Evolutionary conservation across 1,140 invertebrate genomes (phyloP).

Genomic region (Bilobella aurantiaca): DNA sequence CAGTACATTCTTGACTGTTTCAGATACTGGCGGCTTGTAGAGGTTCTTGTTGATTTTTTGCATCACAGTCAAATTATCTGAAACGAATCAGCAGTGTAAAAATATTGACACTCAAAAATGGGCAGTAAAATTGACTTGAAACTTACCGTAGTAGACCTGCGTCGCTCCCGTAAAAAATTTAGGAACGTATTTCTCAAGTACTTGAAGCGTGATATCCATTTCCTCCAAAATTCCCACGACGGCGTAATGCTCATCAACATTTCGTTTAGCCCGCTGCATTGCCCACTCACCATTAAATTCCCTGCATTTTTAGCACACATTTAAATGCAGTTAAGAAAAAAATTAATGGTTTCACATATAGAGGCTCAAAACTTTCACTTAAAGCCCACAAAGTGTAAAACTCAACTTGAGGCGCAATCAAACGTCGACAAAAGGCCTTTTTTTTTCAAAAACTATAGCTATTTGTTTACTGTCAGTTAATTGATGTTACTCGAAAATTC

Average conservation of each 20-base stretch:
- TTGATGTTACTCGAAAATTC: no score
- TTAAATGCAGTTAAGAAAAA: neutral
- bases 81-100: neutral
- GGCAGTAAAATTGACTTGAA: no score
- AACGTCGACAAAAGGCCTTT: no score
- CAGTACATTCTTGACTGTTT: constrained; percentile 75
- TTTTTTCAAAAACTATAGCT: no score
- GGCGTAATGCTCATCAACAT: constrained; percentile 72
- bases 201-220: constrained; percentile 68
- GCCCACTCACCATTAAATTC: constrained; percentile 76
- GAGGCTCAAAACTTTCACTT: neutral
- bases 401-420: no score
- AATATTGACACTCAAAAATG: no score
- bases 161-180: constrained; percentile 68
- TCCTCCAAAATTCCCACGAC: constrained; percentile 80
- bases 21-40: constrained; percentile 74
- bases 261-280: constrained; percentile 66
- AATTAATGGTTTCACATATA: neutral
- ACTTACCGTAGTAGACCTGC: constrained; percentile 66
- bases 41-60: constrained; percentile 67
- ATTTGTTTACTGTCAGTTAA: no score
- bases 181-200: constrained; percentile 72
- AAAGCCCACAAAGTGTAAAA: no score
- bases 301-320: constrained; percentile 48
- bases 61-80: constrained; percentile 31